Evolutionary conservation across 2,797 vertebrate genomes (phyloP).

Genomic region (Manis javanica): DNA sequence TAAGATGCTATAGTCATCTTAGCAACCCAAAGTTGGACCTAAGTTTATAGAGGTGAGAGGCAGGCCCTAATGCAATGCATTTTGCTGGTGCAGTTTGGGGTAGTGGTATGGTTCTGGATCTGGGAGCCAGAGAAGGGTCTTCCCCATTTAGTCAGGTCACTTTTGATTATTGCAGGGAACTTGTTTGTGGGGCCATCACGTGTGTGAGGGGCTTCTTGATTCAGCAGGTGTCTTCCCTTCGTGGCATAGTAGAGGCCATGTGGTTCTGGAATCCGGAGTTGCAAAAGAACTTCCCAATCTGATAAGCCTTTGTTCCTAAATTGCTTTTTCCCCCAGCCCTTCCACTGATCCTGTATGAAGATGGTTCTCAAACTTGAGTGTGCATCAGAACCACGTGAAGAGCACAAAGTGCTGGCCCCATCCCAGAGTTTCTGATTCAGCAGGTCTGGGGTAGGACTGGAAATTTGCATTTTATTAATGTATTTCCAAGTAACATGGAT

Average conservation of each 20-base stretch:
- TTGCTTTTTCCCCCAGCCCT: not conserved
- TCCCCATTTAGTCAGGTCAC: not conserved
- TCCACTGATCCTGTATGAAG: not conserved
- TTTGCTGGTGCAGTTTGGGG: slow-evolving; percentile 14
- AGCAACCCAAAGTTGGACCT: not conserved
- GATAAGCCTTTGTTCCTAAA: not conserved
- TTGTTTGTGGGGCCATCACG: not conserved
- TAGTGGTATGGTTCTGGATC: not conserved
- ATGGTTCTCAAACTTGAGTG: not conserved
- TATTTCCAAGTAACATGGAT: not conserved
- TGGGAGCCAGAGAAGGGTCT: not conserved
- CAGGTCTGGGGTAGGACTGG: not conserved
- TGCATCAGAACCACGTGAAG: not conserved
- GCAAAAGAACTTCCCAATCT: not conserved
- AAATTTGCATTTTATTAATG: slow-evolving; percentile 12
- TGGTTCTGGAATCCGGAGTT: slow-evolving; percentile 9
- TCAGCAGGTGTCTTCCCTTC: not conserved
- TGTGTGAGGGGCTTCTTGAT: not conserved
- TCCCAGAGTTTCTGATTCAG: not conserved
- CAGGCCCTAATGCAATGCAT: not conserved
- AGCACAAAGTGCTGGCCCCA: not conserved
- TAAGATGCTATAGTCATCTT: too few species aligned
- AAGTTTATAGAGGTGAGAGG: not conserved
- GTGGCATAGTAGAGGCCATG: not conserved
- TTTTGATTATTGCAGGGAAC: not conserved